Evolutionary conservation across 2,113 vertebrate genomes (phyloP).

Genomic region (Lophochroa leadbeateri): DNA sequence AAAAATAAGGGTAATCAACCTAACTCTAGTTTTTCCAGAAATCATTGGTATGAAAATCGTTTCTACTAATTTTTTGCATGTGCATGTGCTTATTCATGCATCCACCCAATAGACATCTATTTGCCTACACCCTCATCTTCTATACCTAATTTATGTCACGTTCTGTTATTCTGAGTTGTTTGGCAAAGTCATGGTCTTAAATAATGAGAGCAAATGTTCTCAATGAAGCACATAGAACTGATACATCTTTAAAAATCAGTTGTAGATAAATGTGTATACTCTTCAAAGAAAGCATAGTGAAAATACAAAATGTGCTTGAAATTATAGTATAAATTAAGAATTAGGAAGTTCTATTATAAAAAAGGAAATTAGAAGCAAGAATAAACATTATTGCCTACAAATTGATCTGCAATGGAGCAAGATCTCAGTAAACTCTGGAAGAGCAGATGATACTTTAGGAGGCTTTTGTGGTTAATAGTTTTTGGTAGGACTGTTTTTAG

Average conservation of each 20-base stretch:
- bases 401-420: not conserved
- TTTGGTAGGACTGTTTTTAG: not conserved
- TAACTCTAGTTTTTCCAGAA: not conserved
- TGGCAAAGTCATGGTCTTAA: not conserved
- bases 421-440: not conserved
- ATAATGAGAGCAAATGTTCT: not conserved
- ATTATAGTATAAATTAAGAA: not conserved
- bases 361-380: not conserved
- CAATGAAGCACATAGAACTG: not conserved
- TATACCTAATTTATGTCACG: not conserved
- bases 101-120: not conserved
- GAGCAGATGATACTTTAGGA: not conserved
- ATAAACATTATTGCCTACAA: not conserved
- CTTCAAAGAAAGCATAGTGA: not conserved
- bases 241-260: not conserved
- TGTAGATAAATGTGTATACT: not conserved
- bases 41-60: not conserved
- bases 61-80: not conserved
- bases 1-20: not conserved
- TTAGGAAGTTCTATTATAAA: not conserved
- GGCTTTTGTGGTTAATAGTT: not conserved
- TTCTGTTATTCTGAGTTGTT: not conserved
- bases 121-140: not conserved
- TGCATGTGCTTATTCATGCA: not conserved
- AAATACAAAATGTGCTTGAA: not conserved